Evolutionary conservation across 2,797 vertebrate genomes (phyloP).

Genomic region (Garrulus glandarius): DNA sequence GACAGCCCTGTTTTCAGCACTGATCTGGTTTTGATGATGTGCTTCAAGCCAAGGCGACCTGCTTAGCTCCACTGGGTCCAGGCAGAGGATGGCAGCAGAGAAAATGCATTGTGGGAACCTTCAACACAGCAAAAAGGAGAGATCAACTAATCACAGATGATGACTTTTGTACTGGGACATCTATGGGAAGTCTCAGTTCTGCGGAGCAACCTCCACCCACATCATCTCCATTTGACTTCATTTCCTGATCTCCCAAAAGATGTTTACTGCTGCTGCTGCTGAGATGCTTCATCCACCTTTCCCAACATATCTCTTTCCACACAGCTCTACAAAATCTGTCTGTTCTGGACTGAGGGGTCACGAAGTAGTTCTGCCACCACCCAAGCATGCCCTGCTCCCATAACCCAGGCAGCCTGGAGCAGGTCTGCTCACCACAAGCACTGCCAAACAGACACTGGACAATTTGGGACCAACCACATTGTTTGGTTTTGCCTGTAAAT

Average conservation of each 20-base stretch:
- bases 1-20: neutral
- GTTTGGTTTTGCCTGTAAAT: neutral
- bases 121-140: neutral
- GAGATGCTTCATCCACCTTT: neutral
- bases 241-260: neutral
- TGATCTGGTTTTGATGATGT: neutral
- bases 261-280: neutral
- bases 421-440: neutral
- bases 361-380: neutral
- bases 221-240: neutral
- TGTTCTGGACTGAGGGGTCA: neutral
- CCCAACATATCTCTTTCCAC: neutral
- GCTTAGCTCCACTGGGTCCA: neutral
- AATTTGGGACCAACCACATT: neutral
- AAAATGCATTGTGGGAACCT: neutral
- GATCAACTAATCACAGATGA: neutral
- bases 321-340: neutral
- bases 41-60: neutral
- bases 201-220: neutral
- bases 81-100: neutral
- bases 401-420: neutral
- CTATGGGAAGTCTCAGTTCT: neutral
- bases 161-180: neutral
- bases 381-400: neutral
- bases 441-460: neutral